A percentile compares a stretch with the other conserved stretches of the same genome.
phyloP scores from a whole-genome alignment of 2,888 invertebrate species.

The Diabrotica balteata region DNA sequence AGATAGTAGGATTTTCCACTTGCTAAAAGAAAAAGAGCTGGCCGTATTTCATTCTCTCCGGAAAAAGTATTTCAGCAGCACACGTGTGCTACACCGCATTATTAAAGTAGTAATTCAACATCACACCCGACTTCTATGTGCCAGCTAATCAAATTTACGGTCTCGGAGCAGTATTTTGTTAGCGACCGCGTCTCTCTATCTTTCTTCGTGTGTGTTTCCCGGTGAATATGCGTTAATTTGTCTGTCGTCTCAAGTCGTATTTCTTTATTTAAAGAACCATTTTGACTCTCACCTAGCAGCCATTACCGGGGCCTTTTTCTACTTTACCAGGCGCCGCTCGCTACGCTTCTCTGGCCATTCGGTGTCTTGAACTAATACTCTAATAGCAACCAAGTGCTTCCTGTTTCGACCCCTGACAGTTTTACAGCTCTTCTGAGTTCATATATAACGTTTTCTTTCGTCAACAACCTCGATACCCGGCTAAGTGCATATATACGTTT shows the following conservation, averaged over 20 bases:
- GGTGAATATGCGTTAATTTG: conserved; percentile 56
- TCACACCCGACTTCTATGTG: conserved; percentile 56
- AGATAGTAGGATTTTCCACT: conserved; percentile 4
- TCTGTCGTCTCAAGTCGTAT: conserved; percentile 59
- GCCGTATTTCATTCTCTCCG: conserved; percentile 12
- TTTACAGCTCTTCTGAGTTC: conserved; percentile 54
- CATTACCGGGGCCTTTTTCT: conserved; percentile 51
- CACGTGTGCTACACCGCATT: conserved; percentile 35
- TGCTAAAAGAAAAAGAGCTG: conserved; percentile 14
- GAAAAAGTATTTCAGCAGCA: conserved; percentile 30
- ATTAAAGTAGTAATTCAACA: conserved; percentile 57
- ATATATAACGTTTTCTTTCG: conserved; percentile 56
- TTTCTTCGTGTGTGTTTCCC: conserved; percentile 45
- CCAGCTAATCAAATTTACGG: conserved; percentile 61
- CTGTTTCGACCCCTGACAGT: conserved; percentile 55
- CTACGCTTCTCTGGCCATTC: conserved; percentile 54
- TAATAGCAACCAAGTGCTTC: conserved; percentile 53
- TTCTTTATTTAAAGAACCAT: conserved; percentile 60
- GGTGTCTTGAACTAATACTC: conserved; percentile 51
- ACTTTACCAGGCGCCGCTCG: conserved; percentile 47
- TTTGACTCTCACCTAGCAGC: conserved; percentile 57
- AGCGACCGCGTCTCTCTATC: conserved; percentile 47
- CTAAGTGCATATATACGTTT: conserved; percentile 44
- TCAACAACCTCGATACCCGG: conserved; percentile 44
- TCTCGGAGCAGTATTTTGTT: conserved; percentile 49